phyloP scores from a whole-genome alignment of 2,113 vertebrate genomes.

The Indicator maculatus region DNA sequence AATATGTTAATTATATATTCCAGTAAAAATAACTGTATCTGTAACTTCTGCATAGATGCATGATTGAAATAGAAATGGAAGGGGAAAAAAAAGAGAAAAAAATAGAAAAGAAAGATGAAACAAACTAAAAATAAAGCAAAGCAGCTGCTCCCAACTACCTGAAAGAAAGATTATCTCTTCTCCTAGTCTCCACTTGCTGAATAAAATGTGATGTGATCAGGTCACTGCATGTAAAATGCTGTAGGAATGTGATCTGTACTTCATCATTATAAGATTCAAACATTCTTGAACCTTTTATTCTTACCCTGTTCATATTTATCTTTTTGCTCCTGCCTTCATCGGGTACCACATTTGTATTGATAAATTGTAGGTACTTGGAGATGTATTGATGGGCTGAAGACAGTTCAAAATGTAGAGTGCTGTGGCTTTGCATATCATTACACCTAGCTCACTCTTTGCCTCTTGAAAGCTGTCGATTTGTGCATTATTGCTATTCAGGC shows the following conservation, averaged over 20 bases:
- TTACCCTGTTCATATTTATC: constrained; percentile 79
- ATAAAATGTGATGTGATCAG: constrained; percentile 74
- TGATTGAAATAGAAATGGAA: constrained; percentile 17
- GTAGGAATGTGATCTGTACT: constrained; percentile 71
- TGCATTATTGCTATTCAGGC: constrained; percentile 86
- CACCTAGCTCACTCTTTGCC: constrained; percentile 77
- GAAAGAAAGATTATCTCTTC: constrained; percentile 61
- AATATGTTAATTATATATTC: constrained; percentile 26
- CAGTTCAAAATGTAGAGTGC: constrained; percentile 79
- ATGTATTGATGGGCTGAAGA: constrained; percentile 83
- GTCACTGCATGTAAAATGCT: constrained; percentile 80
- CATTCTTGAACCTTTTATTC: constrained; percentile 77
- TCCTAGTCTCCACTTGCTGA: constrained; percentile 45
- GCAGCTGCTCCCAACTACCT: constrained; percentile 51
- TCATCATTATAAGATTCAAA: constrained; percentile 83
- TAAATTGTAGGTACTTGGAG: constrained; percentile 82
- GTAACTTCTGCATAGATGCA: neutral
- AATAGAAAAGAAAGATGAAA: neutral
- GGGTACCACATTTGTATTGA: constrained; percentile 82
- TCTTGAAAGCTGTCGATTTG: constrained; percentile 88
- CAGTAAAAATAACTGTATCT: neutral
- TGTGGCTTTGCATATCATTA: constrained; percentile 87
- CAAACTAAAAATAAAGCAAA: neutral
- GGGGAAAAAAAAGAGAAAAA: neutral
- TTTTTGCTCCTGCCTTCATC: constrained; percentile 78